Evolutionary conservation across 2,113 vertebrate species (phyloP).

Genomic region (Mirza zaza): DNA sequence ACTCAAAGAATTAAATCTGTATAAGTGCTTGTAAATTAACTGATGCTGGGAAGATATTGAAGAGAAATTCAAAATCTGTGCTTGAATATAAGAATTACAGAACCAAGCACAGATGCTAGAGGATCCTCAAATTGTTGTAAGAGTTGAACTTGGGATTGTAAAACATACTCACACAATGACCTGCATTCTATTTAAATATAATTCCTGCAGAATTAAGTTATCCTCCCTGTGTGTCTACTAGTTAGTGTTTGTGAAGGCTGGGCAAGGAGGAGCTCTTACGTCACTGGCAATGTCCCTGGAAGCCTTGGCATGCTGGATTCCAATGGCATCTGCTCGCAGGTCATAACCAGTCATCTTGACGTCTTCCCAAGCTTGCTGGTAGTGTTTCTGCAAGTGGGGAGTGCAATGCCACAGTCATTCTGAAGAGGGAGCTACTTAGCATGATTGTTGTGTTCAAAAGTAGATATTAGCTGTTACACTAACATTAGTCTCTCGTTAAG

Average conservation of each 20-base stretch:
- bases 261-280: slow-evolving; percentile 79
- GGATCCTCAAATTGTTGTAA: neutral
- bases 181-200: neutral
- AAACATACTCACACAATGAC: neutral
- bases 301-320: slow-evolving; percentile 85
- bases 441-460: neutral
- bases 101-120: neutral
- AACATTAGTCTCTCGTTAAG: neutral
- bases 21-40: neutral
- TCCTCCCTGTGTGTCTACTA: neutral
- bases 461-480: neutral
- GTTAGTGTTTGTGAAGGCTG: neutral
- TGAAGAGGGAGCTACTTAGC: neutral
- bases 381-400: slow-evolving; percentile 85
- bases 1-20: neutral
- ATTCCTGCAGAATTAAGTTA: neutral
- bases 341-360: slow-evolving; percentile 85
- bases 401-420: neutral
- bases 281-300: slow-evolving; percentile 89
- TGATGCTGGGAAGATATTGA: neutral
- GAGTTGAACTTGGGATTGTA: neutral
- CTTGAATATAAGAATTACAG: neutral
- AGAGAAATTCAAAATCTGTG: neutral
- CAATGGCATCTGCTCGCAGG: slow-evolving; percentile 84
- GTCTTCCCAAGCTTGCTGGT: slow-evolving; percentile 87